Conservation (phyloP, 2,113 vertebrate species). For the Tragelaphus scriptus region DNA sequence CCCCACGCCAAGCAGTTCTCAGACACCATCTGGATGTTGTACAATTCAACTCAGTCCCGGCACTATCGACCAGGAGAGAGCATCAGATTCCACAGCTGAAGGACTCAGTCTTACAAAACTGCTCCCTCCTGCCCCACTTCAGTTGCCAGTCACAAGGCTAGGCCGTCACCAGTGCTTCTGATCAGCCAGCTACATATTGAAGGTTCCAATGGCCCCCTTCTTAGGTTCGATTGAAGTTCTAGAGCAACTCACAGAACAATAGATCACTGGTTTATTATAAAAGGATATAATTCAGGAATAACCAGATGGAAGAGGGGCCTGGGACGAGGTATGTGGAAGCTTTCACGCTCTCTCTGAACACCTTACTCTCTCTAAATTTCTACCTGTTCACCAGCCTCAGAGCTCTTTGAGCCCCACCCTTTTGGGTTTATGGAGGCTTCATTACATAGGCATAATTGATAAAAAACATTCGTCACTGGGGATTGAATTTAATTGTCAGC, state of each 20-base stretch:
- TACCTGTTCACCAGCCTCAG: neutral
- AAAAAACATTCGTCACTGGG: neutral
- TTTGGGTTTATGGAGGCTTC: neutral
- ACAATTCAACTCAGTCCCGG: neutral
- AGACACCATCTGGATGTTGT: neutral
- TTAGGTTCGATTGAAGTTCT: neutral
- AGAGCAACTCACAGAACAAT: neutral
- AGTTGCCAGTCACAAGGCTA: neutral
- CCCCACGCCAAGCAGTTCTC: neutral
- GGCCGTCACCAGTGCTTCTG: neutral
- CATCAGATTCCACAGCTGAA: neutral
- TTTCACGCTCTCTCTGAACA: neutral
- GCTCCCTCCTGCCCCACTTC: neutral
- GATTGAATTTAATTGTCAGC: neutral
- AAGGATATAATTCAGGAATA: neutral
- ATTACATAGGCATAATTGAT: neutral
- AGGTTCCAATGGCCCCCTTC: neutral
- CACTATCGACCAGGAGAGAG: neutral
- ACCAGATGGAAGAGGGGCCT: neutral
- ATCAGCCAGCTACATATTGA: neutral
- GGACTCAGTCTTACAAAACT: neutral
- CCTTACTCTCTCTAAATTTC: neutral
- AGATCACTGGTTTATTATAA: neutral
- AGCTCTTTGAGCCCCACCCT: neutral
- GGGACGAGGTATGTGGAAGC: neutral